phyloP scores from a whole-genome alignment of 2,888 invertebrate genomes.

The Epirrita christyi region DNA sequence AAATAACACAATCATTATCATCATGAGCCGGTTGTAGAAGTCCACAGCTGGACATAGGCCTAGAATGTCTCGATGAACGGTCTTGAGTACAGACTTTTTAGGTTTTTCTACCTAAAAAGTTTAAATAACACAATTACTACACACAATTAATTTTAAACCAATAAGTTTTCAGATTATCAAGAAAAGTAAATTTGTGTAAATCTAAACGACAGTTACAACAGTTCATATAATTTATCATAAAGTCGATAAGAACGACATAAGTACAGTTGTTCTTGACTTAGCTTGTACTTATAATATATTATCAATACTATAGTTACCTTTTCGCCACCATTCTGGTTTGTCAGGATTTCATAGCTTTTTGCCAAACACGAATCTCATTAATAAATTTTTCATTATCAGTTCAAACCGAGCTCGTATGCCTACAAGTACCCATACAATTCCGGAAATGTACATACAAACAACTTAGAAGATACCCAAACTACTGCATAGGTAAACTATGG shows the following conservation, averaged over 20 bases:
- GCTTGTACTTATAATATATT: slow-evolving; percentile 6
- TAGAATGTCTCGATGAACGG: too few relatives aligned
- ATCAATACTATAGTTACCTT: not conserved
- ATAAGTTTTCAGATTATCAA: slow-evolving; percentile 1
- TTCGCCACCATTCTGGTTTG: too few relatives aligned
- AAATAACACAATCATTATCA: too few relatives aligned
- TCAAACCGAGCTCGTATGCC: not conserved
- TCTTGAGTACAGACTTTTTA: too few relatives aligned
- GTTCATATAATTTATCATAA: slow-evolving; percentile 23
- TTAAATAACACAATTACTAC: too few relatives aligned
- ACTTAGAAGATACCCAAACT: slow-evolving; percentile 34
- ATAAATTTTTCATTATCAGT: not conserved
- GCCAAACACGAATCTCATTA: too few relatives aligned
- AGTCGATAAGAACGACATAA: slow-evolving; percentile 19
- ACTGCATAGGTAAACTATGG: slow-evolving; percentile 5
- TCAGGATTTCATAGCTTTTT: too few relatives aligned
- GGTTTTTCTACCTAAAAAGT: too few relatives aligned
- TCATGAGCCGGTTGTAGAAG: too few relatives aligned
- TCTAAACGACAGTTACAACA: slow-evolving; percentile 18
- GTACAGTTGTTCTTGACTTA: slow-evolving; percentile 14
- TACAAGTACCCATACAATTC: not conserved
- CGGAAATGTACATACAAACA: slow-evolving; percentile 14
- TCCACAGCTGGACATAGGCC: too few relatives aligned
- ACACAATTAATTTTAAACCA: slow-evolving; percentile 14
- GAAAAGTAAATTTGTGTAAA: slow-evolving; percentile 11